Evolutionary conservation across 2,797 vertebrate species (phyloP), one percentile per base, ranked within the genome.

Genomic region (Phoxinus dragarum): DNA sequence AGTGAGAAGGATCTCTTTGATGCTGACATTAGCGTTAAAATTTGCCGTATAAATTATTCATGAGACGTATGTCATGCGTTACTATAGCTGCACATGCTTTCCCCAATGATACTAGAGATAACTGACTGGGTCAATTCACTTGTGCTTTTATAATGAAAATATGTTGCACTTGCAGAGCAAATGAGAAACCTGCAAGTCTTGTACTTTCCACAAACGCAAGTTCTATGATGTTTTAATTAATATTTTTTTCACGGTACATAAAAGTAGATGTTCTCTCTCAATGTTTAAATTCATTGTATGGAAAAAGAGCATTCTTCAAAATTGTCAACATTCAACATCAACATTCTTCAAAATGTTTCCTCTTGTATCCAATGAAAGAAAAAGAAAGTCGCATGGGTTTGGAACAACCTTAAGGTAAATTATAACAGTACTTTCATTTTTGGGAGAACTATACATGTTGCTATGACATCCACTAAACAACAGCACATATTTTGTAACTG

Each of bases 61-160:
- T 86, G 78, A 84, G 42, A 84, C 79, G 79, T 85, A 82, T 86
- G 82, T 85, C 69, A 79, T 67, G 61, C 27, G 61, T 88, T 84
- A 82, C 77, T 80, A 78, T 80, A 31, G 52, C 61, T 69, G 27
- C 64, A 27, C 47, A 67, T 61, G 59, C 27, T 80, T 80, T 77
- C 5, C 36, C 67, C 73, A 23, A 21, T 79, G 71, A 80, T 38
- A 61, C 69, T 59, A 6, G 19, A 69, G 31, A 67, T 7, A 67
- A 67, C 9, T 75, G 7, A 68, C 49, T 71, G 83, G 11, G 27
- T 44, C 64, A 56, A 59, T 44, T 71, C 27, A 78, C 36, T 56
- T 54, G 14, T 73, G n/a, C 61, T 34, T 56, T 5, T 3, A 82
- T 1, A 36, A 36, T 44, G 31, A 21, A 81, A 56, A 54, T n/a